phyloP scores from a whole-genome alignment of 2,113 vertebrate species.

The Aythya baeri region DNA sequence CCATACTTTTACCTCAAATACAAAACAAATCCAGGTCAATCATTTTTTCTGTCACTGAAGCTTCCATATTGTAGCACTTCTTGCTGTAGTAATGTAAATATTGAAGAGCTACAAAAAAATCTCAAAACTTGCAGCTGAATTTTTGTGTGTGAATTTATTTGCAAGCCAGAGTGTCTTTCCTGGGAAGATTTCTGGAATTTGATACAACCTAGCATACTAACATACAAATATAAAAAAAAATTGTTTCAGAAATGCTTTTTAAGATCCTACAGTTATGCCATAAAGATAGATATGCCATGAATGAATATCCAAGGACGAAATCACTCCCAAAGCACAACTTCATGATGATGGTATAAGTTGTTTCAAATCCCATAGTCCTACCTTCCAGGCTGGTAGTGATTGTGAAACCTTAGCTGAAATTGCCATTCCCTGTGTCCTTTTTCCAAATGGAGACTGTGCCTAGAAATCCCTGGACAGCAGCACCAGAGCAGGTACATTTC shows the following conservation, averaged over 20 bases:
- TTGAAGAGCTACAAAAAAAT: neutral
- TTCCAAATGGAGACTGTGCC: neutral
- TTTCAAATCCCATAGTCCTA: neutral
- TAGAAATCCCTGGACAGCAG: neutral
- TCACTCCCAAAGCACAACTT: neutral
- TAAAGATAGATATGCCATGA: neutral
- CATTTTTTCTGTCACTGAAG: neutral
- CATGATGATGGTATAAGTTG: neutral
- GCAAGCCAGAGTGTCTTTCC: neutral
- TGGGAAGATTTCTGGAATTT: neutral
- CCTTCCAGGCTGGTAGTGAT: neutral
- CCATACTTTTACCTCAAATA: neutral
- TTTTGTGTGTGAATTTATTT: neutral
- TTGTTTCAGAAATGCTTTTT: neutral
- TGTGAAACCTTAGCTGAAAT: neutral
- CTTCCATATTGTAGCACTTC: neutral
- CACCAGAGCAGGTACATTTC: neutral
- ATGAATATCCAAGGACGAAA: neutral
- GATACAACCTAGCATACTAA: neutral
- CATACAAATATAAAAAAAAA: neutral
- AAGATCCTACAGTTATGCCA: neutral
- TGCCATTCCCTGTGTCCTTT: neutral
- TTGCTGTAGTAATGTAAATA: neutral
- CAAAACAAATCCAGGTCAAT: neutral
- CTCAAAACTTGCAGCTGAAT: neutral